Conservation (phyloP, 2,113 vertebrate species). For the Gallinago paraguaiae region DNA sequence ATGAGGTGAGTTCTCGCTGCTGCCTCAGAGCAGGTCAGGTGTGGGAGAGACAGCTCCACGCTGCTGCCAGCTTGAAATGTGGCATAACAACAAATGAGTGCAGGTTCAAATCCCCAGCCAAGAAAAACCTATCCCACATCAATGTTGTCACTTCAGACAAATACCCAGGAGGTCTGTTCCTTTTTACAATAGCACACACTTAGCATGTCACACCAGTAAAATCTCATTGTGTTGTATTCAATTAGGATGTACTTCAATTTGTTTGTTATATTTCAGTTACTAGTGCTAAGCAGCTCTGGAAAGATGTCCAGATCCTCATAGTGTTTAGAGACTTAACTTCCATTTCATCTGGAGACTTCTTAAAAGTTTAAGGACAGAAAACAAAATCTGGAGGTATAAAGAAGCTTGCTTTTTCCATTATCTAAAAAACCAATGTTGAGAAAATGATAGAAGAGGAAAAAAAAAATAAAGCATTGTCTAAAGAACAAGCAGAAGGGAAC, state of each 20-base stretch:
- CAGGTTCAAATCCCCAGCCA: background rate
- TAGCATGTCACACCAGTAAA: background rate
- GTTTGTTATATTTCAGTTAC: background rate
- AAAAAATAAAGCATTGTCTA: background rate
- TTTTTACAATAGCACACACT: background rate
- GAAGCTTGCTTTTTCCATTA: background rate
- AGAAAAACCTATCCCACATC: background rate
- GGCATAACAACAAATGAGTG: background rate
- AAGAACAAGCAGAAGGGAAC: background rate
- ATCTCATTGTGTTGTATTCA: background rate
- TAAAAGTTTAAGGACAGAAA: background rate
- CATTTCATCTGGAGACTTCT: background rate
- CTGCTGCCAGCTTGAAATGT: background rate
- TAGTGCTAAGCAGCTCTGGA: background rate
- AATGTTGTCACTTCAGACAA: background rate
- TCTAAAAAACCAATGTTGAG: background rate
- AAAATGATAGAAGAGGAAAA: background rate
- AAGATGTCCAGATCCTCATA: background rate
- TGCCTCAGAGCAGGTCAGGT: background rate
- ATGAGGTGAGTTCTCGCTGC: background rate
- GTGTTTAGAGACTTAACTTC: background rate
- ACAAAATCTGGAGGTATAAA: background rate
- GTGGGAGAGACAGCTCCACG: rapidly evolving
- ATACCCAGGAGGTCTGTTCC: background rate
- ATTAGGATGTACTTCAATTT: background rate